Percentiles rank a stretch among this genome's conserved stretches.
Conservation (phyloP, 2,888 invertebrate genomes). For the Agriopis leucophaearia region DNA sequence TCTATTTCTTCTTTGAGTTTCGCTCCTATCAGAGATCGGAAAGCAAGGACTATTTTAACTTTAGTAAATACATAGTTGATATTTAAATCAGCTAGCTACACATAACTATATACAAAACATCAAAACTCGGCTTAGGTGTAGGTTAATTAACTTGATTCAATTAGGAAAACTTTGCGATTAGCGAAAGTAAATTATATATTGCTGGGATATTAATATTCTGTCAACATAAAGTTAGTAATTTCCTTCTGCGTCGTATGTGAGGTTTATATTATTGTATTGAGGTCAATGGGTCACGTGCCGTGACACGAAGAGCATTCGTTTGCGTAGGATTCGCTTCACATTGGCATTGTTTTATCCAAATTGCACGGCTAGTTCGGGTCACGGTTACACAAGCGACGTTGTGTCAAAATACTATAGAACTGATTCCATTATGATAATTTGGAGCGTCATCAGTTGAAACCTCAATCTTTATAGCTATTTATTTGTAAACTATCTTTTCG, state of each 20-base stretch:
- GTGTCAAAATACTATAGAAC: slow-evolving; percentile 29
- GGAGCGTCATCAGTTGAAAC: slow-evolving; percentile 35
- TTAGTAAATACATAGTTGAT: background rate
- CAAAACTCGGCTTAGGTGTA: no score
- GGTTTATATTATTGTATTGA: slow-evolving; percentile 18
- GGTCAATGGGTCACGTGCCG: slow-evolving; percentile 35
- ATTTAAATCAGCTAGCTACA: background rate
- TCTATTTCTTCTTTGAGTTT: background rate
- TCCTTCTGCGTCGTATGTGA: slow-evolving; percentile 1
- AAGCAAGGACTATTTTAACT: no score
- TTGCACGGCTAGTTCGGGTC: slow-evolving; percentile 29
- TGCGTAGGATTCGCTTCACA: slow-evolving; percentile 40
- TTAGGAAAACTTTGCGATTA: background rate
- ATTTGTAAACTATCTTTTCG: slow-evolving; percentile 24
- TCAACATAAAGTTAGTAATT: background rate
- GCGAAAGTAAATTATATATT: background rate
- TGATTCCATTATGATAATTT: slow-evolving; percentile 43
- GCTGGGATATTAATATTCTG: background rate
- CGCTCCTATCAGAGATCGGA: background rate
- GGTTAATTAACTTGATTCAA: no score
- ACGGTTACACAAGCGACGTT: slow-evolving; percentile 42
- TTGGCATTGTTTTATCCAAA: slow-evolving; percentile 41
- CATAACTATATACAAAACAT: background rate
- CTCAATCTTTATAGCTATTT: slow-evolving; percentile 35
- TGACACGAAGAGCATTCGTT: slow-evolving; percentile 28